A percentile compares a stretch with the other conserved stretches of the same genome.
Conservation (phyloP, 2,888 invertebrate species). For the Polyommatus icarus region DNA sequence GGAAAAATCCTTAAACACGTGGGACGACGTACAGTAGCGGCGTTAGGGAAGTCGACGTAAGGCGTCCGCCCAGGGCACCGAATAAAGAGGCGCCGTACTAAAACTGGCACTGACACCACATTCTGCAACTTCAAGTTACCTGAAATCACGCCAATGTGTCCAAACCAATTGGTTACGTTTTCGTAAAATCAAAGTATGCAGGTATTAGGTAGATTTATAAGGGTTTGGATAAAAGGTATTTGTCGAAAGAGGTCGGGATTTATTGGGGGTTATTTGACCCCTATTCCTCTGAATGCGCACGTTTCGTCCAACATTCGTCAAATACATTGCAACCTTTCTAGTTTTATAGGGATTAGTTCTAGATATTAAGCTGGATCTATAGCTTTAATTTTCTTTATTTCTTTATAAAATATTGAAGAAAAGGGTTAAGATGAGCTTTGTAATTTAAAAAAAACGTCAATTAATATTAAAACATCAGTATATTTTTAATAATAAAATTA, state of each 20-base stretch:
- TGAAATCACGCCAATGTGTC: neutral
- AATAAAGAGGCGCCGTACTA: too few species aligned
- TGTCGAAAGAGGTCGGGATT: conserved; percentile 25
- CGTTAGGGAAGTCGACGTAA: too few species aligned
- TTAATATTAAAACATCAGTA: neutral
- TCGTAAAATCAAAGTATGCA: neutral
- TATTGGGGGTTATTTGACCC: conserved; percentile 18
- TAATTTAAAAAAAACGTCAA: neutral
- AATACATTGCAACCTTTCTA: neutral
- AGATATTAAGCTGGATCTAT: too few species aligned
- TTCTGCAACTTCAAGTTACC: neutral
- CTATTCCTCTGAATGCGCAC: conserved; percentile 17
- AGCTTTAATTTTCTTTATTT: too few species aligned
- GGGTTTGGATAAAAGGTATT: conserved; percentile 21
- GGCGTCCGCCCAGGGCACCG: too few species aligned
- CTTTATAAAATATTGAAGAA: too few species aligned
- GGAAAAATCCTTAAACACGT: too few species aligned
- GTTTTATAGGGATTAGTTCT: neutral
- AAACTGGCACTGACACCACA: neutral
- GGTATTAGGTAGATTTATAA: conserved; percentile 2
- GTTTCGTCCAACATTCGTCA: neutral
- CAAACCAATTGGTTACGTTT: neutral
- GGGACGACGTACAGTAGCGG: too few species aligned
- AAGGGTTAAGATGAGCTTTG: too few species aligned
- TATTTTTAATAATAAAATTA: neutral